phyloP scores from a whole-genome alignment of 2,113 vertebrate species.

The Motacilla tschutschensis region DNA sequence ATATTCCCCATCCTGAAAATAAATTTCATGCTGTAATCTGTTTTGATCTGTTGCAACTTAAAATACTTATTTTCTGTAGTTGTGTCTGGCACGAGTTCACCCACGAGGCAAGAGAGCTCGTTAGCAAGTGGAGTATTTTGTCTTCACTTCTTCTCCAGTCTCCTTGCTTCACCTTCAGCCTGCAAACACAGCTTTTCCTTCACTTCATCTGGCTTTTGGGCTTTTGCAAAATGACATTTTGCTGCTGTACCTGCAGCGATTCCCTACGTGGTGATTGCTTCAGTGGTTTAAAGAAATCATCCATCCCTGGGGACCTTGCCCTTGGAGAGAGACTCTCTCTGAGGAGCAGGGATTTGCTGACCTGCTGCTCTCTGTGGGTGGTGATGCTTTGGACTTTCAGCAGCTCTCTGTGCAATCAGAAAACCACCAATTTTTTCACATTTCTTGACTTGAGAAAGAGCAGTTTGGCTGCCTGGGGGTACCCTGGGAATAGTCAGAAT shows the following conservation, averaged over 20 bases:
- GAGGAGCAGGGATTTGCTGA: neutral
- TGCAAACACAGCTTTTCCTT: neutral
- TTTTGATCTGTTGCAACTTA: conserved; percentile 5
- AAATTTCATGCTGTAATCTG: neutral
- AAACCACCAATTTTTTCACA: neutral
- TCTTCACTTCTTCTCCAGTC: neutral
- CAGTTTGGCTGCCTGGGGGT: neutral
- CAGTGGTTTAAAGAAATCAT: neutral
- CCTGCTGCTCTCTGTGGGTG: neutral
- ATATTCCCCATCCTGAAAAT: conserved; percentile 22
- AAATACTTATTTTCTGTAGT: neutral
- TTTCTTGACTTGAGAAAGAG: conserved; percentile 10
- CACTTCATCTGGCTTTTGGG: neutral
- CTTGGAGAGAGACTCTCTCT: neutral
- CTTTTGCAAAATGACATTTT: neutral
- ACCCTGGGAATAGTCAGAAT: neutral
- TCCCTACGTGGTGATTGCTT: neutral
- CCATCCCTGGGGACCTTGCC: neutral
- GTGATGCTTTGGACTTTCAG: conserved; percentile 20
- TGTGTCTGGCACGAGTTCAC: neutral
- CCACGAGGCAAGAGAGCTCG: neutral
- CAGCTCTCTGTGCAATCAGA: neutral
- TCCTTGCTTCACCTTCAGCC: conserved; percentile 22
- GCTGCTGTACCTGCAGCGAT: neutral
- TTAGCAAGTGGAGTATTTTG: neutral